Base-by-base conservation (phyloP, 2,797 vertebrate genomes). In the Enteromius treurensis region DNA sequence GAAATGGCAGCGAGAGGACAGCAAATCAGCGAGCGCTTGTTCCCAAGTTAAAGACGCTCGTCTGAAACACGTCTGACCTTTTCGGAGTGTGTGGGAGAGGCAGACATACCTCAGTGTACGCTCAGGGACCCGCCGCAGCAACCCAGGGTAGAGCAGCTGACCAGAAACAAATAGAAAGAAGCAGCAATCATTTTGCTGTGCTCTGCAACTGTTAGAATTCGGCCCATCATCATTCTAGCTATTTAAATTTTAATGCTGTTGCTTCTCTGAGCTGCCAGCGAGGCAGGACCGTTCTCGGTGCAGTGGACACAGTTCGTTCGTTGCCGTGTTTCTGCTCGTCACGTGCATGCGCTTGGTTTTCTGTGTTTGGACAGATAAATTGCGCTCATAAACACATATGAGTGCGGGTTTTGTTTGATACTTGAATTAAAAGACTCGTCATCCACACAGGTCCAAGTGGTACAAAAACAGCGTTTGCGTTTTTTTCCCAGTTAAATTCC, bases 211-310 rank as follows among this genome's bases (percentile, higher is more conserved):
- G 87, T 86, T 90, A 82, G 84, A 89, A 84, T 86, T 88, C 68
- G 84, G 86, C 85, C 89, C 84, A 83, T 89, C 87, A 87, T 90
- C 89, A 89, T 88, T 89, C 88, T 85, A 84, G 82, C 84, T 89
- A 82, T 88, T 91, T 90, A 90, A 90, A 90, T 82, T 89, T 91
- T 91, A 91, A 91, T 89, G 86, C 85, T 79, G 74, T 85, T 79
- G 77, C 85, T 75, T 87, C 85, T 86, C 85, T 78, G 68, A 47
- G 80, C 83, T 85, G 86, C 83, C 76, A 74, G 69, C 47, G 23
- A 86, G 81, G 82, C 83, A 82, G 78, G 58, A 62, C 37, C 77
- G 85, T 81, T 84, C 77, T 80, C 26, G 23, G 74, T 77, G 83
- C 45, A 84, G 64, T 58, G 80, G 17, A 77, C 21, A 76, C 37